Evolutionary conservation across 2,888 invertebrate genomes (phyloP).

Genomic region (Leuctra nigra): DNA sequence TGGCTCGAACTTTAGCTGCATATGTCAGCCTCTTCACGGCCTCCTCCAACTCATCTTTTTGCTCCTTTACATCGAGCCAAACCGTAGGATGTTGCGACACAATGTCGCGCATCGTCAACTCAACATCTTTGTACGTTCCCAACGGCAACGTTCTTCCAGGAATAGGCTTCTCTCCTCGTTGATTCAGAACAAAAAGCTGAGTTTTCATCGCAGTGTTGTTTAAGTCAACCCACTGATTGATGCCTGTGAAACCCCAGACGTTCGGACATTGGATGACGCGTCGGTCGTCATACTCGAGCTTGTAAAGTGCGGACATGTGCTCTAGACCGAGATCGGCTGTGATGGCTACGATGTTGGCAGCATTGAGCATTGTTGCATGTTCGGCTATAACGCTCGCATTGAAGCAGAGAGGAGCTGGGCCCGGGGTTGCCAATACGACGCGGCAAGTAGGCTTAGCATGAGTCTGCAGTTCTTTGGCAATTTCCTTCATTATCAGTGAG

Average conservation of each 20-base stretch:
- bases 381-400: slow-evolving; percentile 47
- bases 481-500: slow-evolving; percentile 37
- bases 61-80: background rate
- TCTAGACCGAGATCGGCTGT: slow-evolving; percentile 51
- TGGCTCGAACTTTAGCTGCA: slow-evolving; percentile 39
- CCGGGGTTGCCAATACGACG: slow-evolving; percentile 41
- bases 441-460: slow-evolving; percentile 43
- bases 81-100: slow-evolving; percentile 34
- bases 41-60: background rate
- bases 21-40: slow-evolving; percentile 33
- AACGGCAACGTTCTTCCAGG: slow-evolving; percentile 45
- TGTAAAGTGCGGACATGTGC: slow-evolving; percentile 40
- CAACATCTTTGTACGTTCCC: slow-evolving; percentile 45
- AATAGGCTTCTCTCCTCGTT: slow-evolving; percentile 44
- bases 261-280: slow-evolving; percentile 51
- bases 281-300: slow-evolving; percentile 43
- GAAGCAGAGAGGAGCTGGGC: slow-evolving; percentile 52
- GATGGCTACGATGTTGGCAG: slow-evolving; percentile 48
- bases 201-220: slow-evolving; percentile 48
- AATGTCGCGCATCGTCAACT: slow-evolving; percentile 48
- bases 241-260: slow-evolving; percentile 55
- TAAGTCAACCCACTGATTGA: slow-evolving; percentile 50
- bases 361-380: slow-evolving; percentile 39
- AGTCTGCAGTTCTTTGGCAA: slow-evolving; percentile 47
- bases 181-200: slow-evolving; percentile 46